Percentiles rank a stretch among this genome's conserved stretches.
Conservation (phyloP, 2,113 vertebrate genomes). For the Spermophilus dauricus region DNA sequence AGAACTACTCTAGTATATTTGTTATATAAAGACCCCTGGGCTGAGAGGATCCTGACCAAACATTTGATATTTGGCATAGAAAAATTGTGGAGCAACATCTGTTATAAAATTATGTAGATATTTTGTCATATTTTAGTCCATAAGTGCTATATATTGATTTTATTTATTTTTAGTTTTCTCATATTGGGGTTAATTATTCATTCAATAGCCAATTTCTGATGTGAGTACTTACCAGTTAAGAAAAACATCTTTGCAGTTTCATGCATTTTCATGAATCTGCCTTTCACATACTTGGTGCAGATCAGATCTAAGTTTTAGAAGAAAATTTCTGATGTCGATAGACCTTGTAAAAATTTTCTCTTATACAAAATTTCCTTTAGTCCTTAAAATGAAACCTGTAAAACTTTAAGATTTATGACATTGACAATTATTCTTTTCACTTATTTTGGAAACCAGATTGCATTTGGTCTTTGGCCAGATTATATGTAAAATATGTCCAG, state of each 20-base stretch:
- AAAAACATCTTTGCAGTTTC: background rate
- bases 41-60: background rate
- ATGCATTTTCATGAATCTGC: background rate
- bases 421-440: conserved; percentile 55
- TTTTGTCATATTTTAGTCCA: background rate
- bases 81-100: background rate
- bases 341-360: background rate
- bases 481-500: conserved; percentile 38
- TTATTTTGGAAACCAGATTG: conserved; percentile 52
- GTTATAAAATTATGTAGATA: background rate
- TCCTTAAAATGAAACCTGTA: background rate
- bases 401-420: background rate
- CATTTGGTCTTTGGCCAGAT: conserved; percentile 42
- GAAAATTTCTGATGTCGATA: background rate
- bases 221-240: background rate
- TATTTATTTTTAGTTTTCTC: conserved; percentile 25
- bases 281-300: background rate
- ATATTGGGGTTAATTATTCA: background rate
- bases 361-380: conserved; percentile 8
- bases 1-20: background rate
- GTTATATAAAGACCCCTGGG: background rate
- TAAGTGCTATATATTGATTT: background rate
- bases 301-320: background rate
- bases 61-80: background rate
- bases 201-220: conserved; percentile 15